Evolutionary conservation across 2,113 vertebrate species (phyloP), one percentile per base, ranked within the genome.

Genomic region (Micromys minutus): DNA sequence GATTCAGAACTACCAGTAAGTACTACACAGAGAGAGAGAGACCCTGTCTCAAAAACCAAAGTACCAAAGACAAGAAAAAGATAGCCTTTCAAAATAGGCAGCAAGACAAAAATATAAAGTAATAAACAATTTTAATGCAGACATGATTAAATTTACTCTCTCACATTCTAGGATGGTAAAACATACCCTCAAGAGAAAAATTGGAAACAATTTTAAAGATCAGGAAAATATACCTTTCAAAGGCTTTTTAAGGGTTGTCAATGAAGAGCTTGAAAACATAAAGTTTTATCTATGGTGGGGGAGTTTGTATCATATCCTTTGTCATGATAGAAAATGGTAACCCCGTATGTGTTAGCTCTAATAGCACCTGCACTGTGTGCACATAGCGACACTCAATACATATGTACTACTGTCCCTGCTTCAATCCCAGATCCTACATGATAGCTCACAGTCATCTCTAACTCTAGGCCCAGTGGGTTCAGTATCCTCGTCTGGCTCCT

Each of bases 161-260:
- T 92, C 57, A 69, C 26, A 85, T 39, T 80, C 42, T 75, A 45
- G 42, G 12, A 86, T 97, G 84, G 65, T 88, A 87, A 79, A 95
- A 55, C 55, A 52, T 26, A 79, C 45, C 79, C 17, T 59, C 24
- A 84, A 3, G 42, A 50, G 9, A 81, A 42, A 5, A 57, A 5
- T 74, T 72, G n/a, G 47, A 59, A 92, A 11, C 50, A 90, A 34
- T 93, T 86, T 86, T 34, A 31, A 50, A 42, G 34, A 39, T 22
- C 19, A 47, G 86, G 55, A 91, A 55, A 87, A 21, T 77, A 55
- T 55, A 15, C 50, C 92, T 83, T 17, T 95, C 24, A 63, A 42
- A 84, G 55, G 42, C 69, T 77, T 76, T 90, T n/a, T 84, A 59
- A 61, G 24, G 36, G 39, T 61, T 94, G 69, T 90, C 76, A 59